Evolutionary conservation across 2,113 vertebrate genomes (phyloP).

Genomic region (Protobothrops mucrosquamatus): DNA sequence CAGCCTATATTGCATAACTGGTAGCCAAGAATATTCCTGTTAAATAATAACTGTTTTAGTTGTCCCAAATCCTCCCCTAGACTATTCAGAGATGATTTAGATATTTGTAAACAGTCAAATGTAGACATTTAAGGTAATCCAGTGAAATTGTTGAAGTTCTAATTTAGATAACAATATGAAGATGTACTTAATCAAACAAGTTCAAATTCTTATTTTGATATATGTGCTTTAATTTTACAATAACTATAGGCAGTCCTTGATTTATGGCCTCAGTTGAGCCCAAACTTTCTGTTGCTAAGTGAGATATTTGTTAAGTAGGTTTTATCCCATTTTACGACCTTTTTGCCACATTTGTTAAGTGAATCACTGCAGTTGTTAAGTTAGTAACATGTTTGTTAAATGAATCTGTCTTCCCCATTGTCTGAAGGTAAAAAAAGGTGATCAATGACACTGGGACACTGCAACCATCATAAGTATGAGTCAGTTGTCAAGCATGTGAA

Average conservation of each 20-base stretch:
- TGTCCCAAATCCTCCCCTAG: not conserved
- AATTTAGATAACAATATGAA: not conserved
- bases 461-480: not conserved
- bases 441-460: not conserved
- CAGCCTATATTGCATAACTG: not conserved
- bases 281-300: not conserved
- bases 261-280: not conserved
- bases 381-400: not conserved
- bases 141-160: not conserved
- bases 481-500: not conserved
- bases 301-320: not conserved
- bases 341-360: not conserved
- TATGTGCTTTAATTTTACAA: not conserved
- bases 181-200: not conserved
- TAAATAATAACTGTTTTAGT: not conserved
- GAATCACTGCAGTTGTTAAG: not conserved
- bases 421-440: not conserved
- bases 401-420: not conserved
- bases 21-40: not conserved
- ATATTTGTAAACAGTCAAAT: not conserved
- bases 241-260: not conserved
- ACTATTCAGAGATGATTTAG: not conserved
- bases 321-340: not conserved
- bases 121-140: not conserved
- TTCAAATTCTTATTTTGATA: not conserved